Evolutionary conservation across 2,797 vertebrate species (phyloP), one percentile per base, ranked within the genome.

Genomic region (Kryptopterus vitreolus): DNA sequence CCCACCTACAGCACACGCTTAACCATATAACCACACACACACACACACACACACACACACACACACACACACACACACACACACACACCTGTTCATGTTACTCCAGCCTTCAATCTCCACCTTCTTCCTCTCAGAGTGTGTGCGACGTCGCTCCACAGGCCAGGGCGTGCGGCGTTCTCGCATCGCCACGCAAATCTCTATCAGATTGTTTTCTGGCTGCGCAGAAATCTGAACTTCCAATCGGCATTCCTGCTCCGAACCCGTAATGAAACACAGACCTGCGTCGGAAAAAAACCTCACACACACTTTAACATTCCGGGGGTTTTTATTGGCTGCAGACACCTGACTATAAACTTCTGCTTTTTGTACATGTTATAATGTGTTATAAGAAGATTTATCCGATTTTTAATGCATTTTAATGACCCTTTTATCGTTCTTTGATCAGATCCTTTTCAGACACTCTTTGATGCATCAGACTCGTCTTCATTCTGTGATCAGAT

Each of bases 61-160:
- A 58, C 76, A 62, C 69, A n/a, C 35, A 46, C 38, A 46, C 20
- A 48, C 59, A 53, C 74, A 72, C 62, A 38, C 63, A 58, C 72
- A 70, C 58, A 70, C 57, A 59, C 83, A 62, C 77, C 63, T 70
- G 74, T 74, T 74, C 43, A 5, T 4, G 65, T 66, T 22, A 79
- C 29, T 33, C 48, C 22, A 29, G 72, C 15, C 71, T 52, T 83
- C 78, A 77, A 73, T 83, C 74, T 46, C 74, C 58, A 65, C 43
- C 43, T 80, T 46, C 43, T 83, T 46, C 55, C 74, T 72, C 53
- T 77, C 68, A 72, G 53, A 73, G 71, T 50, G 58, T 7, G 26
- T 65, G 65, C 61, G 11, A 61, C 71, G 65, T 83, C 38, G 11
- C 38, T 55, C 20, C 35, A 53, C 61, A 52, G 24, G 31, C 43